Base-by-base conservation (phyloP, 2,888 invertebrate genomes). In the Cremastobaeus sp. region DNA sequence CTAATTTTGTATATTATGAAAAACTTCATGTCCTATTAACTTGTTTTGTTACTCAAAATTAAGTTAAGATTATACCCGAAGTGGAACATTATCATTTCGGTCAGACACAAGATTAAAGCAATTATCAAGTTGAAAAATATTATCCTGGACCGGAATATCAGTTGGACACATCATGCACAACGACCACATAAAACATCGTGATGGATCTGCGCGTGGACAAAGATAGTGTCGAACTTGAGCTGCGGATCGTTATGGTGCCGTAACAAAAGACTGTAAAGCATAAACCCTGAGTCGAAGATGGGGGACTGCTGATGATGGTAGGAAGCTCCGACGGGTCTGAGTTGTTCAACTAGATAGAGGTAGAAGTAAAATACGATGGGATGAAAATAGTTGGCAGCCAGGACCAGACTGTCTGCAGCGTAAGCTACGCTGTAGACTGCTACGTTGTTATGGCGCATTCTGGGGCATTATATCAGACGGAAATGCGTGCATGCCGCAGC, bases 191-290 rank as follows among this genome's bases (percentile, higher is more conserved):
- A 72, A 72, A 59, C 54, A 55, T 47, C 39, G 39, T 60, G 72
- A 41, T 41, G 52, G 55, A 66, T 71, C 62, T 74, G 64, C 50
- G 64, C 57, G 47, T 30, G 50, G 48, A 20, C 57, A 60, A 76
- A 76, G 76, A 74, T 76, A 76, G 74, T 74, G 77, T 74, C 78
- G 76, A 77, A 77, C 64, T 76, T 76, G 77, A 75, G 74, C 55
- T 59, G 69, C 60, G 48, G 74, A 76, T 77, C 76, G 76, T 77
- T 77, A 78, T 71, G 74, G 70, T 70, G 54, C 52, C 75, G 75
- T 76, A 78, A 82, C 79, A 81, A 81, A 81, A 80, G 77, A 77
- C 76, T 77, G 77, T 72, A 78, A 81, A 79, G 78, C 77, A 78
- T 76, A 78, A 77, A 80, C 73, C 78, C 60, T 66, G 74, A 70